These are phyloP conservation scores for Chascanopsetta lugubris DNA, from an alignment of 2,113 vertebrate genomes.

Conservation along the genomic window DNA sequence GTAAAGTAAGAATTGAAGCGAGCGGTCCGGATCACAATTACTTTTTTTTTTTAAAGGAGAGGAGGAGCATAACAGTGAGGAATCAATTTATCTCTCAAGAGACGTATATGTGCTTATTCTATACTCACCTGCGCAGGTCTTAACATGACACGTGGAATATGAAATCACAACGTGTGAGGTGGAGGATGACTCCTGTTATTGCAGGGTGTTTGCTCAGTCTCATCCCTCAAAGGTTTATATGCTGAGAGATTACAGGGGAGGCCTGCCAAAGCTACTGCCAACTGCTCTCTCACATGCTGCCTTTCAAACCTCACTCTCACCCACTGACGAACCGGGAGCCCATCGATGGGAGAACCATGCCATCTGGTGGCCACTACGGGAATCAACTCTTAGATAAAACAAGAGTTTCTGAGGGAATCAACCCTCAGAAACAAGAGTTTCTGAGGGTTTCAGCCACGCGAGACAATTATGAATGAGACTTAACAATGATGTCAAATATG, in stretches of 20 bases:
- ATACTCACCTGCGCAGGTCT: neutral
- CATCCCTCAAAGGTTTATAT: constrained; percentile 33
- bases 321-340: neutral
- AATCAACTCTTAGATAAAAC: neutral
- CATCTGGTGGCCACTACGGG: constrained; percentile 51
- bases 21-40: neutral
- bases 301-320: constrained; percentile 7
- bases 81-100: neutral
- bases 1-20: neutral
- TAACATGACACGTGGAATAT: neutral
- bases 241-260: constrained; percentile 39
- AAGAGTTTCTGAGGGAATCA: too few relatives aligned
- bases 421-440: too few relatives aligned
- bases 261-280: constrained; percentile 21
- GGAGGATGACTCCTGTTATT: neutral
- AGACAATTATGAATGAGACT: too few relatives aligned
- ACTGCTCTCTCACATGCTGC: constrained; percentile 34
- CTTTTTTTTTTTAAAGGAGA: too few relatives aligned
- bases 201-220: constrained; percentile 28
- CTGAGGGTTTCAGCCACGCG: too few relatives aligned
- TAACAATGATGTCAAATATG: neutral
- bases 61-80: neutral
- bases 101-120: neutral
- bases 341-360: constrained; percentile 27
- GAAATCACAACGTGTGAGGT: too few relatives aligned